phyloP scores from a whole-genome alignment of 2,797 vertebrate species.

The Enteromius trimaculatus region DNA sequence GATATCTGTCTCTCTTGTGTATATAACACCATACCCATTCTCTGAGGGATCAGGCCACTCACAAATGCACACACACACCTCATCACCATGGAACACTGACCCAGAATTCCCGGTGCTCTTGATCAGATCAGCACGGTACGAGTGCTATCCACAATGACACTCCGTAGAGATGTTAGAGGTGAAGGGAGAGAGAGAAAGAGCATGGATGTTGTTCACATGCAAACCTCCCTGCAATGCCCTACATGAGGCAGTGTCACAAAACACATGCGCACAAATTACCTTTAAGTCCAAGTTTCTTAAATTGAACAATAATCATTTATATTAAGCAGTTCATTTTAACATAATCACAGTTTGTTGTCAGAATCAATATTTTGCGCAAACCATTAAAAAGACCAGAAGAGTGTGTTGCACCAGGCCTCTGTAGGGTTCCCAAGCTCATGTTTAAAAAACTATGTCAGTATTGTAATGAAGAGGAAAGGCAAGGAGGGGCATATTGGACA shows the following conservation, averaged over 20 bases:
- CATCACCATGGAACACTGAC: conserved; percentile 51
- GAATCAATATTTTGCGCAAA: background rate
- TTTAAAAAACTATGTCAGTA: conserved; percentile 38
- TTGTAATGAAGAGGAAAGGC: conserved; percentile 13
- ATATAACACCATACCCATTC: background rate
- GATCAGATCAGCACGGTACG: conserved; percentile 41
- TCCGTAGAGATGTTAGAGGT: conserved; percentile 46
- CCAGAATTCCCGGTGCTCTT: conserved; percentile 55
- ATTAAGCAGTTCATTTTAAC: background rate
- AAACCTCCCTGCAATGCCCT: conserved; percentile 10
- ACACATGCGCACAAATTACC: background rate
- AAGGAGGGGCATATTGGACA: background rate
- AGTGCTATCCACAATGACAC: conserved; percentile 45
- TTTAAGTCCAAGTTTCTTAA: background rate
- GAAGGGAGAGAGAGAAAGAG: conserved; percentile 33
- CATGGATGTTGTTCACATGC: conserved; percentile 25
- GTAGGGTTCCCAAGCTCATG: background rate
- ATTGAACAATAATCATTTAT: background rate
- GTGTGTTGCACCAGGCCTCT: background rate
- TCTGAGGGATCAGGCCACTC: background rate
- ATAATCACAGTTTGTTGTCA: background rate
- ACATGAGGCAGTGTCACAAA: background rate
- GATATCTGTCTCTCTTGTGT: background rate
- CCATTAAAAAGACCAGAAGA: background rate
- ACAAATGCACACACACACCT: conserved; percentile 38